A percentile compares a stretch with the other conserved stretches of the same genome.
phyloP scores from a whole-genome alignment of 2,113 vertebrate species.

The Mohoua ochrocephala region DNA sequence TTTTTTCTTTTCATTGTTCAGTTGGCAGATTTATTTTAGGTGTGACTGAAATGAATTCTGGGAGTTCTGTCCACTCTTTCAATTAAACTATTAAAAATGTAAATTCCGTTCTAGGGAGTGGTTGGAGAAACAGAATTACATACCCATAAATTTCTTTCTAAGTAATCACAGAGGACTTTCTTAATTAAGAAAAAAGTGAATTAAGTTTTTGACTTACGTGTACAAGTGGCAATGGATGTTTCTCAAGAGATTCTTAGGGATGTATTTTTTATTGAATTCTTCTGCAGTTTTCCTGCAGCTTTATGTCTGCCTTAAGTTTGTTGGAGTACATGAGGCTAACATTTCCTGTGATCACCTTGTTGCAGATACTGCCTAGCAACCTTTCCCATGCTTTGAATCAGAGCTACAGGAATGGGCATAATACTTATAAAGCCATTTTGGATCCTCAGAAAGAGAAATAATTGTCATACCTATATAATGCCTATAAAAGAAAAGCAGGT shows the following conservation, averaged over 20 bases:
- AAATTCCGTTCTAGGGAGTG: background rate
- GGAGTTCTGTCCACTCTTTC: background rate
- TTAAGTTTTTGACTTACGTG: background rate
- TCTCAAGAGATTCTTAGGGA: background rate
- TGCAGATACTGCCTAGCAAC: background rate
- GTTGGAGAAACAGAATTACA: background rate
- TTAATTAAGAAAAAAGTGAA: background rate
- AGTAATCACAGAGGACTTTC: background rate
- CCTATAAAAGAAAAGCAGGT: background rate
- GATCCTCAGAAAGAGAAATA: background rate
- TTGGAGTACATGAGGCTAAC: background rate
- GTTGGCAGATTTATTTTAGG: background rate
- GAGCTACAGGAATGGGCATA: background rate
- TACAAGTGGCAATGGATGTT: background rate
- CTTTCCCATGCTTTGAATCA: background rate
- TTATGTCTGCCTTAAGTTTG: background rate
- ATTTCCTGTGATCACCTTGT: background rate
- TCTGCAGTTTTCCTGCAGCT: background rate
- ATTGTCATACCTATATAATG: background rate
- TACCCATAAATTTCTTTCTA: background rate
- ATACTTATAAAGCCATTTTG: background rate
- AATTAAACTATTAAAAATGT: background rate
- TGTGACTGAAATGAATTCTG: background rate
- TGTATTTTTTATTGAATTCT: background rate
- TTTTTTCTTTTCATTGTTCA: background rate